Evolutionary conservation across 2,113 vertebrate genomes (phyloP).

Genomic region (Hippocampus zosterae): DNA sequence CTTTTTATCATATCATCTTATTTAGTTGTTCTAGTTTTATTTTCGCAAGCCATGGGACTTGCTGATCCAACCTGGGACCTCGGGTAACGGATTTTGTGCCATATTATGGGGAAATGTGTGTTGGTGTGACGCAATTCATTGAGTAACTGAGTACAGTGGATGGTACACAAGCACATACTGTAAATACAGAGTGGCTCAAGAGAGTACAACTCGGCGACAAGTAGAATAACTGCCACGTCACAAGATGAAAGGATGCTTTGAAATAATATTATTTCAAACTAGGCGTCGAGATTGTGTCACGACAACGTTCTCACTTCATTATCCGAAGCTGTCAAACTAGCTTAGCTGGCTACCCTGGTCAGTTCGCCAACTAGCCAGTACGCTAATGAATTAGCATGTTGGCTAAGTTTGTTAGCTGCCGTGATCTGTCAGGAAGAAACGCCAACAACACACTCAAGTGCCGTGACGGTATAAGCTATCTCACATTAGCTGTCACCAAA

Average conservation of each 20-base stretch:
- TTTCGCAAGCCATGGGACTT: too few species aligned
- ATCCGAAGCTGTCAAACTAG: conserved; percentile 66
- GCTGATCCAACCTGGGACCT: too few species aligned
- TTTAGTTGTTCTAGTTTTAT: too few species aligned
- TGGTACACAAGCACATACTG: neutral
- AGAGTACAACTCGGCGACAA: conserved; percentile 20
- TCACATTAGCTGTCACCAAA: neutral
- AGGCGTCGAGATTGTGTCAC: too few species aligned
- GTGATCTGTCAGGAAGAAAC: conserved; percentile 21
- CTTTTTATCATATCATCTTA: too few species aligned
- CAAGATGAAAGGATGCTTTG: neutral
- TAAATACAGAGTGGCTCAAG: neutral
- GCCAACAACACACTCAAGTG: conserved; percentile 2
- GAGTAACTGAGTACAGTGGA: too few species aligned
- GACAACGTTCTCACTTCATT: neutral
- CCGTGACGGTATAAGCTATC: accelerated
- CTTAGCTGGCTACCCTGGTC: conserved; percentile 46
- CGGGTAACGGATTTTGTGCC: too few species aligned
- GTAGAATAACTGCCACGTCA: conserved; percentile 14
- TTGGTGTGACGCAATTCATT: too few species aligned
- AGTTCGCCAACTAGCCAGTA: conserved; percentile 33
- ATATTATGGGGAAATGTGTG: too few species aligned
- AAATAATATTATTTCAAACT: neutral
- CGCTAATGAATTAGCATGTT: conserved; percentile 50
- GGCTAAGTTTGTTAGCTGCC: conserved; percentile 44